Conservation (phyloP, 2,113 vertebrate genomes). For the Arothron firmamentum region DNA sequence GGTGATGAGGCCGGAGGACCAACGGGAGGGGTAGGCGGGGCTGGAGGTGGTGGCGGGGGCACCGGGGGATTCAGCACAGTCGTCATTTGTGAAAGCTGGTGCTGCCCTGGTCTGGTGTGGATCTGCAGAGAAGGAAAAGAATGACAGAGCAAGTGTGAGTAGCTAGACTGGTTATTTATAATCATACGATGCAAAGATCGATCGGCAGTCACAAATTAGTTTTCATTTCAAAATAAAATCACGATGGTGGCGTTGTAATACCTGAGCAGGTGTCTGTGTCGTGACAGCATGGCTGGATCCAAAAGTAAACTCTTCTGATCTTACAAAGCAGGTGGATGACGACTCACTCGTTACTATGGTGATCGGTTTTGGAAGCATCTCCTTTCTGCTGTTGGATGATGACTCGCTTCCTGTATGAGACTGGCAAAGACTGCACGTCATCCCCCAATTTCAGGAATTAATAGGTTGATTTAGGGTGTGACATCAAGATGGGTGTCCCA, state of each 20-base stretch:
- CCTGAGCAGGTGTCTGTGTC: constrained; percentile 76
- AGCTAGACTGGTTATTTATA: not conserved
- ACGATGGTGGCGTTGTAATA: constrained; percentile 10
- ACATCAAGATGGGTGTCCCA: not conserved
- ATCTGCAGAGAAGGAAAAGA: constrained; percentile 59
- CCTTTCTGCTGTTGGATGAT: constrained; percentile 87
- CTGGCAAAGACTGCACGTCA: constrained; percentile 75
- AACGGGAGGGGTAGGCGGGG: constrained; percentile 70
- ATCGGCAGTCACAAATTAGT: no score
- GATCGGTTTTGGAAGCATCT: constrained; percentile 82
- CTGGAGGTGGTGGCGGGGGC: constrained; percentile 71
- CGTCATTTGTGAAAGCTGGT: constrained; percentile 72
- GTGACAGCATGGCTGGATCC: constrained; percentile 65
- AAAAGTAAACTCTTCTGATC: constrained; percentile 74
- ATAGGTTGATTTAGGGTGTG: not conserved
- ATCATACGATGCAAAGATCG: no score
- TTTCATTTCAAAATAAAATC: not conserved
- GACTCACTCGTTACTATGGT: constrained; percentile 87
- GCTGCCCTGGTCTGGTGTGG: constrained; percentile 77
- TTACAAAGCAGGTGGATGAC: constrained; percentile 80
- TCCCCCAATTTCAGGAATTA: constrained; percentile 32
- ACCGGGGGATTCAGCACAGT: constrained; percentile 72
- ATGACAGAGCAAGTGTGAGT: constrained; percentile 23
- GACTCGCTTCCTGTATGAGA: constrained; percentile 89
- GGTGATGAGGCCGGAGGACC: constrained; percentile 67